Percentiles rank a stretch among this genome's conserved stretches.
These are phyloP conservation scores for Polydrusus cervinus DNA, from an alignment of 2,888 invertebrate genomes.

Conservation along the genomic window DNA sequence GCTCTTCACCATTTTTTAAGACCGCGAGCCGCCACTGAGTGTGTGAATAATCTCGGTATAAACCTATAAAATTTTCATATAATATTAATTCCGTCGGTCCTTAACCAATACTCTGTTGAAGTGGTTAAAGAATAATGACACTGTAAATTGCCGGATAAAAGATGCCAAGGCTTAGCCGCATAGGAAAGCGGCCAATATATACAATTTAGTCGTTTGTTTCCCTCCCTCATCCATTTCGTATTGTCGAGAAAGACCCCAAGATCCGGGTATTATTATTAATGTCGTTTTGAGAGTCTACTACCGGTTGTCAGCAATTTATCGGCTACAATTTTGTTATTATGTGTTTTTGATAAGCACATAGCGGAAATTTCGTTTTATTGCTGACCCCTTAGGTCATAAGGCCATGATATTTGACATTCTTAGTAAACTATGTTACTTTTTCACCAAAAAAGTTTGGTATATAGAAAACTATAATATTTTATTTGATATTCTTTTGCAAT, in stretches of 20 bases:
- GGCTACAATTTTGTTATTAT: slow-evolving; percentile 32
- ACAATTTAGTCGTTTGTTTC: slow-evolving; percentile 58
- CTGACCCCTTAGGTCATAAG: too few species aligned
- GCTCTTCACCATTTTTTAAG: too few species aligned
- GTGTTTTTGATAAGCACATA: slow-evolving; percentile 20
- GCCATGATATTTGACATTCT: too few species aligned
- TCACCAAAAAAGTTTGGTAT: too few species aligned
- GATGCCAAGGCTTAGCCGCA: slow-evolving; percentile 57
- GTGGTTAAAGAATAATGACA: slow-evolving; percentile 63
- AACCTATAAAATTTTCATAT: not conserved
- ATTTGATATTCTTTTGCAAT: too few species aligned
- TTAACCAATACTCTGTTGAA: slow-evolving; percentile 7
- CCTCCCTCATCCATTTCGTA: slow-evolving; percentile 60
- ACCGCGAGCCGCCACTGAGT: too few species aligned
- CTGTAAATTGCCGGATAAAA: slow-evolving; percentile 64
- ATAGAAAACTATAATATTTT: too few species aligned
- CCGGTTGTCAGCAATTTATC: slow-evolving; percentile 26
- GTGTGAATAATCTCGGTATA: not conserved
- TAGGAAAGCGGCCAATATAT: slow-evolving; percentile 60
- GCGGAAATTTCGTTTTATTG: not conserved
- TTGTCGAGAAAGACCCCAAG: slow-evolving; percentile 52
- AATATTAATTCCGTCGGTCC: not conserved
- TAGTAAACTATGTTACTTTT: too few species aligned
- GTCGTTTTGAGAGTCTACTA: slow-evolving; percentile 44
- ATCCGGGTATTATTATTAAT: slow-evolving; percentile 49